A percentile compares a stretch with the other conserved stretches of the same genome.
Evolutionary conservation across 2,797 vertebrate genomes (phyloP).

Genomic region (Manis crassicaudata): DNA sequence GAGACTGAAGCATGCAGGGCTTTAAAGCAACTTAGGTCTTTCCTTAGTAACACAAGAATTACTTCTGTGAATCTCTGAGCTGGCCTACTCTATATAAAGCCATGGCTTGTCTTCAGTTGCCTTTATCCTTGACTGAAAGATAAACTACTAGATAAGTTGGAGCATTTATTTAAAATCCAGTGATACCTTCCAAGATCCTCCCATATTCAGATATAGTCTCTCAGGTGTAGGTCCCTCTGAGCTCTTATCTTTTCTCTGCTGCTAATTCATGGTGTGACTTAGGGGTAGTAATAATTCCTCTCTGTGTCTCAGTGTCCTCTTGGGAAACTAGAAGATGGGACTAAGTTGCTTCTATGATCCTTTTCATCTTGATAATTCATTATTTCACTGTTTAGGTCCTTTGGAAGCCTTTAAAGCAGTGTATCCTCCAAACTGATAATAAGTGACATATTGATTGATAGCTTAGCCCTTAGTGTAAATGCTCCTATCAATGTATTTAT

Average conservation of each 20-base stretch:
- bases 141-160: background rate
- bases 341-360: background rate
- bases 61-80: background rate
- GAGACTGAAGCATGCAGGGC: background rate
- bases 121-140: slow-evolving; percentile 40
- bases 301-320: background rate
- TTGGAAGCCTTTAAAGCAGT: background rate
- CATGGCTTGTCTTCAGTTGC: background rate
- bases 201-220: background rate
- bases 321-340: background rate
- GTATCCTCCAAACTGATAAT: slow-evolving; percentile 10
- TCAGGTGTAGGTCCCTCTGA: background rate
- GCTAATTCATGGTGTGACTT: background rate
- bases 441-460: slow-evolving; percentile 37
- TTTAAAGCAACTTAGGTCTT: background rate
- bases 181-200: background rate
- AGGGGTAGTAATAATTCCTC: background rate
- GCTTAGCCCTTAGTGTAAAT: background rate
- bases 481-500: background rate
- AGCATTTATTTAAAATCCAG: slow-evolving; percentile 36
- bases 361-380: background rate
- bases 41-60: background rate
- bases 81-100: background rate
- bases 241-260: background rate
- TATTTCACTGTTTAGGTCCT: background rate